Evolutionary conservation across 2,113 vertebrate species (phyloP).

Genomic region (Dipodomys merriami): DNA sequence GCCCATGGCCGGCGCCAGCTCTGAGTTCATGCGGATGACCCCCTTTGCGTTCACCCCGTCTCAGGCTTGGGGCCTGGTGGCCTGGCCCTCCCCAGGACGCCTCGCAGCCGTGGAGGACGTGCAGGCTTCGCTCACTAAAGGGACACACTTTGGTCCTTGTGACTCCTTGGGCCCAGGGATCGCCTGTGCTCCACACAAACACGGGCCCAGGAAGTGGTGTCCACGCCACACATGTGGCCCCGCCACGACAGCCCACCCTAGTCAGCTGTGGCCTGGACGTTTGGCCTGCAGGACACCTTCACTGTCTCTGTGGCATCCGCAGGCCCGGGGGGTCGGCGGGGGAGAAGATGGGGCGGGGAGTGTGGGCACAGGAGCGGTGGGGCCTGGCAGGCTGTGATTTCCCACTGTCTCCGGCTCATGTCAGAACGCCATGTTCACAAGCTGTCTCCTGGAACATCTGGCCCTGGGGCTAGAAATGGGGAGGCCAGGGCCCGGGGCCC

Average conservation of each 20-base stretch:
- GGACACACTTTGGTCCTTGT: no score
- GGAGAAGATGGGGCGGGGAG: neutral
- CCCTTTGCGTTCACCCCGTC: neutral
- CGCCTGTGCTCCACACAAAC: neutral
- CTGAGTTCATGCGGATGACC: neutral
- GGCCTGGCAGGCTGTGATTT: neutral
- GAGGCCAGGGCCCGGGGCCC: neutral
- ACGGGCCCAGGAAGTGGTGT: neutral
- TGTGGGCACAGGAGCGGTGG: accelerated
- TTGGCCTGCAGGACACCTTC: neutral
- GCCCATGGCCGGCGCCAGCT: neutral
- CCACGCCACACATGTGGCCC: neutral
- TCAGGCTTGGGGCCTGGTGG: neutral
- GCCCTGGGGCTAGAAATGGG: neutral
- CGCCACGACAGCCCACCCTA: accelerated
- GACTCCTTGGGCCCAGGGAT: neutral
- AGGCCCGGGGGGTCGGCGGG: neutral
- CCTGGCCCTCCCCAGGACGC: accelerated
- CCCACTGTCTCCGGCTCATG: neutral
- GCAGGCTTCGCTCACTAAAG: neutral
- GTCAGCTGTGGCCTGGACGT: neutral
- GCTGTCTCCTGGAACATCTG: neutral
- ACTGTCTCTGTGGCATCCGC: neutral
- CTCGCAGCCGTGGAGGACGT: neutral
- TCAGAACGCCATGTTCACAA: neutral